phyloP scores from a whole-genome alignment of 2,888 invertebrate genomes.

The Synanthedon vespiformis region DNA sequence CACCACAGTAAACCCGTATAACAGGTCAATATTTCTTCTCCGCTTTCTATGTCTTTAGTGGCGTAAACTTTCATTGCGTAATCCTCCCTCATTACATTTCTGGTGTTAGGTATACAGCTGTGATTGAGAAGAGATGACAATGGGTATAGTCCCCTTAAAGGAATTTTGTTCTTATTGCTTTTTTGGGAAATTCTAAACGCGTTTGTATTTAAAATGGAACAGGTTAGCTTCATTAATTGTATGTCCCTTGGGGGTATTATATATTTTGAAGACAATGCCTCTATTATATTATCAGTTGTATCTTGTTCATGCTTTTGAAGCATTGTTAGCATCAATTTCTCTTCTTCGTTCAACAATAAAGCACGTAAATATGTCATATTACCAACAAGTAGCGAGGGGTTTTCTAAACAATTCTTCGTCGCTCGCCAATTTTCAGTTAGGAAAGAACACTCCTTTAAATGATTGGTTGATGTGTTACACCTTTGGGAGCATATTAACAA shows the following conservation, averaged over 20 bases:
- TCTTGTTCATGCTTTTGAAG: slow-evolving; percentile 46
- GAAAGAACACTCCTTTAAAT: slow-evolving; percentile 73
- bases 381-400: slow-evolving; percentile 20
- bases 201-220: slow-evolving; percentile 73
- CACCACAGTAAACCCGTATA: slow-evolving; percentile 78
- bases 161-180: slow-evolving; percentile 30
- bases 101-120: slow-evolving; percentile 75
- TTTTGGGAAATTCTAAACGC: slow-evolving; percentile 70
- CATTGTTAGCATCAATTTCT: slow-evolving; percentile 48
- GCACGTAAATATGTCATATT: slow-evolving; percentile 37
- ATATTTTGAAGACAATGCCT: slow-evolving; percentile 48
- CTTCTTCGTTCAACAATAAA: slow-evolving; percentile 34
- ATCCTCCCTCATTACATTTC: slow-evolving; percentile 68
- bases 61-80: slow-evolving; percentile 72
- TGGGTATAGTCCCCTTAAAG: slow-evolving; percentile 74
- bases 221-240: slow-evolving; percentile 59
- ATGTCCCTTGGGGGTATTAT: slow-evolving; percentile 60
- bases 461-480: slow-evolving; percentile 69
- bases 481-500: slow-evolving; percentile 73
- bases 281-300: slow-evolving; percentile 57
- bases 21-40: slow-evolving; percentile 73
- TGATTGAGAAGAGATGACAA: slow-evolving; percentile 77
- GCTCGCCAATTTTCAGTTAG: slow-evolving; percentile 62
- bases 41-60: slow-evolving; percentile 63
- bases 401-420: slow-evolving; percentile 17